Evolutionary conservation across 35 echinoderm and acorn worm species (phyloP).

Genomic region (Chiridota heheva): DNA sequence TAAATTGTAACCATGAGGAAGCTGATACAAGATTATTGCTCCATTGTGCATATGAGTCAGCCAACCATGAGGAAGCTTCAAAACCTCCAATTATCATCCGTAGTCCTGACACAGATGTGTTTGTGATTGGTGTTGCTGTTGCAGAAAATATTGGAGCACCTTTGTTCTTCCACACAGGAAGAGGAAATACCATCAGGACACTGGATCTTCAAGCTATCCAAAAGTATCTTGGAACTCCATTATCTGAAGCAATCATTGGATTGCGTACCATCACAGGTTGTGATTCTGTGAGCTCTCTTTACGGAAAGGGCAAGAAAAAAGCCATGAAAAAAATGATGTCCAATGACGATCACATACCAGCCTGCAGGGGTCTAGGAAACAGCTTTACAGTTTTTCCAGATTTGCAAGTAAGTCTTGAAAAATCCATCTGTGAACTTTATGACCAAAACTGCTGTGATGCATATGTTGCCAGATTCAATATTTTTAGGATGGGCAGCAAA

Average conservation of each 20-base stretch:
- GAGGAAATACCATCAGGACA: constrained; percentile 40
- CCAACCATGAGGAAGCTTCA: neutral
- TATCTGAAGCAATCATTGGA: constrained; percentile 56
- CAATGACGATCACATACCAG: neutral
- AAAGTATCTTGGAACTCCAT: constrained; percentile 2
- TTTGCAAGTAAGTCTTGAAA: no score
- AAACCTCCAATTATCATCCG: neutral
- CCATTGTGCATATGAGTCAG: neutral
- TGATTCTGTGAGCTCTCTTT: constrained; percentile 49
- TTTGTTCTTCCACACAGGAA: constrained; percentile 56
- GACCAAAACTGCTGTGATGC: no score
- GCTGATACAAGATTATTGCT: constrained; percentile 5
- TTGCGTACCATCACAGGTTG: constrained; percentile 52
- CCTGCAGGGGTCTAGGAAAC: neutral
- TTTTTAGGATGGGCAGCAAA: neutral
- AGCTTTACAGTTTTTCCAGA: no score
- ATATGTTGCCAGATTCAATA: neutral
- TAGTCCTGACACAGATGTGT: constrained; percentile 34
- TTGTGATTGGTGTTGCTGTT: constrained; percentile 4
- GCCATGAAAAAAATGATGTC: constrained; percentile 4
- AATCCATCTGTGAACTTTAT: no score
- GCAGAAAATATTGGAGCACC: constrained; percentile 17
- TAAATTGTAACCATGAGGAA: constrained; percentile 25
- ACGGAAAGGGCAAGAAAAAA: constrained; percentile 59
- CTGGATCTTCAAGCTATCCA: constrained; percentile 28